Base-by-base conservation (phyloP, 92 coral and sea anemone species). In the Palythoa caribaeorum region DNA sequence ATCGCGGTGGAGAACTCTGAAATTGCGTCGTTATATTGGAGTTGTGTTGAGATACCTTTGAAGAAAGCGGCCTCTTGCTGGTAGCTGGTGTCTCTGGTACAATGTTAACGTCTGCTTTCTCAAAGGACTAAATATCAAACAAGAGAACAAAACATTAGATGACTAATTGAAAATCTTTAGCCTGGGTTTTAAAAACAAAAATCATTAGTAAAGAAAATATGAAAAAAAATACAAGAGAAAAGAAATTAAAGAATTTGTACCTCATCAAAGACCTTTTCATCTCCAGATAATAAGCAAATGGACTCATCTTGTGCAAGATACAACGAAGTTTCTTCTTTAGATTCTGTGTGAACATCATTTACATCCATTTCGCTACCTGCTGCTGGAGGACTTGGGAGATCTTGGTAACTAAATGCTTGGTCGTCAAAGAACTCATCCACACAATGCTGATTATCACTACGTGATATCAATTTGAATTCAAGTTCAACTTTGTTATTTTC, bases 81-180 rank as follows among this genome's bases (percentile, higher is more conserved):
- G 74, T 7, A 36, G 50, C 19, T 38, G 94, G 94, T 19, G 94
- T 92, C 48, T 88, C 94, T 71, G 94, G 92, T 76, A 92, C 84
- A 79, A 92, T 66, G 78, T 44, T 59, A 39, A 17, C 87, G 28
- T 72, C 53, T 55, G 20, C 71, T 78, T 48, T 11, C 15, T 35
- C 73, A 51, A 57, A 62, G 28, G 88, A 39, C 83, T 62, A 17
- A 77, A 80, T 5, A 81, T 38, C 13, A 66, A 48, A 65, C 37
- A 63, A n/a, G 40, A 39, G 12, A 9, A 8, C 11, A n/a, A 65
- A 60, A 20, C 50, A 10, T 54, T 36, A 3, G 6, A 44, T 44
- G 50, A 4, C 50, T 44, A 8, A 44, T 44, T 1, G 50, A 4
- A 44, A 44, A 44, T 44, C 50, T 44, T 44, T 44, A 8, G 7